Evolutionary conservation across 2,888 invertebrate species (phyloP).

Genomic region (Drosophila silvestris): DNA sequence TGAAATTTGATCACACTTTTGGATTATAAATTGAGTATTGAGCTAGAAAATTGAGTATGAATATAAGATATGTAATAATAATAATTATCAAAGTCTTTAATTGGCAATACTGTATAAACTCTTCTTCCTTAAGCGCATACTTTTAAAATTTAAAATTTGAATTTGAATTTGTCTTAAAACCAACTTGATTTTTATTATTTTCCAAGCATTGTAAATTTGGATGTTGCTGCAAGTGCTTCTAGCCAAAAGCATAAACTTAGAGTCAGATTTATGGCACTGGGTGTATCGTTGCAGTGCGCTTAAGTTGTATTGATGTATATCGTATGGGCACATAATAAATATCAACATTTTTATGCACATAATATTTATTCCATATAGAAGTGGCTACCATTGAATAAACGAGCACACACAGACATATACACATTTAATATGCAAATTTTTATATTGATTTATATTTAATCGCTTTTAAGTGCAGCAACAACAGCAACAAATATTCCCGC

Average conservation of each 20-base stretch:
- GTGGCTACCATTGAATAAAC: slow-evolving; percentile 46
- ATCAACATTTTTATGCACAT: slow-evolving; percentile 41
- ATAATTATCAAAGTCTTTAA: background rate
- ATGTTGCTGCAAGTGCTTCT: background rate
- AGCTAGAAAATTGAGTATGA: background rate
- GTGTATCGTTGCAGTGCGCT: slow-evolving; percentile 7
- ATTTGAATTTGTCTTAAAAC: background rate
- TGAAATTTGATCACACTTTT: background rate
- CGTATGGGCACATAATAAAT: slow-evolving; percentile 23
- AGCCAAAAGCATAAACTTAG: background rate
- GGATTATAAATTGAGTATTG: background rate
- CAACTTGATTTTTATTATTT: background rate
- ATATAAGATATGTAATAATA: background rate
- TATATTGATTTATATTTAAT: slow-evolving; percentile 81
- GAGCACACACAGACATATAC: slow-evolving; percentile 21
- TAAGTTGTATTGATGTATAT: slow-evolving; percentile 6
- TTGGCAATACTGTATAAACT: background rate
- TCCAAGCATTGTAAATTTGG: background rate
- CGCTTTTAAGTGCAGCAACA: slow-evolving; percentile 72
- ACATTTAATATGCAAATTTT: slow-evolving; percentile 72
- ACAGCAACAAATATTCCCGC: slow-evolving; percentile 8
- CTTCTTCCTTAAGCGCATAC: background rate
- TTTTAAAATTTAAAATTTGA: background rate
- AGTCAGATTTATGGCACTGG: slow-evolving; percentile 11
- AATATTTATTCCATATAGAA: slow-evolving; percentile 48